phyloP scores from a whole-genome alignment of 2,797 vertebrate species.

The Delichon dasypus region DNA sequence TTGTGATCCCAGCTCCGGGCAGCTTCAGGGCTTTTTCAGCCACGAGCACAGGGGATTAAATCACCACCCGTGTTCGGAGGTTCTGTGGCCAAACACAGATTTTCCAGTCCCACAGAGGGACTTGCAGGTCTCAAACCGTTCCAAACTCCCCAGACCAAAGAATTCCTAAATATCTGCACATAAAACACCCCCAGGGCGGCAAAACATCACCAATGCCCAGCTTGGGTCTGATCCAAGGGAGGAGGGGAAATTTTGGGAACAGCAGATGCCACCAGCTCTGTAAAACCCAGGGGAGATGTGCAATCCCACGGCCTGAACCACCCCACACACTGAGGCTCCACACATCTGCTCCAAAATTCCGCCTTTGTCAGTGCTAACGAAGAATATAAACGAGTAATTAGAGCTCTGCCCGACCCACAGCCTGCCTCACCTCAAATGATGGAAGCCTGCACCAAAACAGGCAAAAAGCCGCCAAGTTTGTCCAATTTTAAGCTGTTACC shows the following conservation, averaged over 20 bases:
- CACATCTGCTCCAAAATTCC: too few relatives aligned
- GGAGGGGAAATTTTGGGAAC: not conserved
- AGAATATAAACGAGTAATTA: too few relatives aligned
- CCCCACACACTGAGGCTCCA: not conserved
- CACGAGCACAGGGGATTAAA: not conserved
- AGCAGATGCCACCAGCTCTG: not conserved
- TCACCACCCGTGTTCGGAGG: not conserved
- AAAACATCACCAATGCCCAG: accelerated
- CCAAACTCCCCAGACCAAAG: not conserved
- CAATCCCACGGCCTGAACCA: accelerated
- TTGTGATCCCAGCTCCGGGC: not conserved
- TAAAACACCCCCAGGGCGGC: not conserved
- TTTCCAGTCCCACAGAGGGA: not conserved
- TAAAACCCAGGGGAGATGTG: accelerated
- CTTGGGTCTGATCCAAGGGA: not conserved
- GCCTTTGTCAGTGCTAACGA: too few relatives aligned
- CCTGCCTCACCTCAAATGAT: too few relatives aligned
- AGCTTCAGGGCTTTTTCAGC: not conserved
- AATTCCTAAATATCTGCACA: not conserved
- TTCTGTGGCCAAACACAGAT: not conserved
- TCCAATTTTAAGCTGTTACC: too few relatives aligned
- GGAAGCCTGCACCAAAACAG: too few relatives aligned
- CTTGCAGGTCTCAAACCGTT: not conserved
- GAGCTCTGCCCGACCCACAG: too few relatives aligned
- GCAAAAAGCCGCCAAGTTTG: too few relatives aligned